These are phyloP conservation scores for Mythimna pallens DNA, from an alignment of 2,888 invertebrate genomes.

Conservation along the genomic window DNA sequence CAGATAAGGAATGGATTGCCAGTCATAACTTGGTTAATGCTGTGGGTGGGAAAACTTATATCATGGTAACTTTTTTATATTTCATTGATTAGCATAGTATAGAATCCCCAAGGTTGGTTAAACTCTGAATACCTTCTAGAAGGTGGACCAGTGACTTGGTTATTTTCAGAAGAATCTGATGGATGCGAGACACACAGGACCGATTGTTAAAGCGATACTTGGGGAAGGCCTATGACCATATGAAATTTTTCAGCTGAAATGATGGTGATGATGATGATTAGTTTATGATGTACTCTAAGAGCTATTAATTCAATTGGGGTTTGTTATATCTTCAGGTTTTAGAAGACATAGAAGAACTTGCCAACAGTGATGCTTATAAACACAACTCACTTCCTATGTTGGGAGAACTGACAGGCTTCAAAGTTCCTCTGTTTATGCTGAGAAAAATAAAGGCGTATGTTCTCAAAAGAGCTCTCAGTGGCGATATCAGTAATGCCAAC, in stretches of 20 bases:
- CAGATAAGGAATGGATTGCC: constrained; percentile 95
- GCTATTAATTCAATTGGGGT: constrained; percentile 1
- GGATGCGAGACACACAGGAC: no score
- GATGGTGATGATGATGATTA: no score
- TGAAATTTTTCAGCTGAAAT: no score
- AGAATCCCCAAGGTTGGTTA: no score
- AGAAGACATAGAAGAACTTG: constrained; percentile 94
- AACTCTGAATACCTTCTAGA: no score
- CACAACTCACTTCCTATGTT: constrained; percentile 92
- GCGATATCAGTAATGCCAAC: constrained; percentile 79
- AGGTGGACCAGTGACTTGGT: no score
- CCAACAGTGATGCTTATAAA: constrained; percentile 93
- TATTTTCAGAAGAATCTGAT: no score
- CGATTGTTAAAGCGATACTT: no score
- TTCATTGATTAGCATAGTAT: background rate
- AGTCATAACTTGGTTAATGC: constrained; percentile 94
- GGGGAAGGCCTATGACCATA: no score
- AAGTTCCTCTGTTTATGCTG: constrained; percentile 94
- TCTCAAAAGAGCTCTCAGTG: constrained; percentile 79
- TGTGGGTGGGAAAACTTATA: constrained; percentile 94
- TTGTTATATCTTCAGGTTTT: constrained; percentile 85
- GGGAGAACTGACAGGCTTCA: constrained; percentile 94
- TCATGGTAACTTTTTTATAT: constrained; percentile 87
- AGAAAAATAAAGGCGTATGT: constrained; percentile 94
- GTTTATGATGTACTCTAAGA: no score